Percentiles rank a stretch among this genome's conserved stretches.
Conservation (phyloP, 2,888 invertebrate genomes). For the Pterobdella sp. region DNA sequence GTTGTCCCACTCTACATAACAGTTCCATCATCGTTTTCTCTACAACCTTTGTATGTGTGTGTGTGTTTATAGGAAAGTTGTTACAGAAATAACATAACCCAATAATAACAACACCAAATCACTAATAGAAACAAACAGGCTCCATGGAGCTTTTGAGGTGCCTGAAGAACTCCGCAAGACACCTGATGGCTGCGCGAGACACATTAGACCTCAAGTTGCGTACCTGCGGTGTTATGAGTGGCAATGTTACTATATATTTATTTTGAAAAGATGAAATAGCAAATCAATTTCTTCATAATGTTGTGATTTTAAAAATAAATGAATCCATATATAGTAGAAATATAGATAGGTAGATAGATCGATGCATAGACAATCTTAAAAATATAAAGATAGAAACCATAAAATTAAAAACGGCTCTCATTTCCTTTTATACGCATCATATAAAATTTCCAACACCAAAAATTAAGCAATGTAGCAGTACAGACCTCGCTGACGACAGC, state of each 20-base stretch:
- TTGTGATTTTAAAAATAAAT: too few relatives aligned
- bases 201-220: conserved; percentile 80
- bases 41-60: conserved; percentile 5
- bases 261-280: neutral
- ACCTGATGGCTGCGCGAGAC: conserved; percentile 75
- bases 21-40: conserved; percentile 18
- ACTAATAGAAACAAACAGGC: conserved; percentile 45
- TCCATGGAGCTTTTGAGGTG: conserved; percentile 56
- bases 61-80: neutral
- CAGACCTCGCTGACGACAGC: conserved; percentile 23
- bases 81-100: neutral
- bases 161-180: conserved; percentile 66
- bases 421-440: too few relatives aligned
- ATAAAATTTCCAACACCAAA: too few relatives aligned
- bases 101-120: neutral
- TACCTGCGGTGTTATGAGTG: conserved; percentile 55
- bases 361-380: too few relatives aligned
- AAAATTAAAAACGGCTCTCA: too few relatives aligned
- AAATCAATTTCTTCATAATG: too few relatives aligned
- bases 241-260: neutral
- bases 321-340: too few relatives aligned
- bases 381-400: too few relatives aligned
- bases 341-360: too few relatives aligned
- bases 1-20: neutral
- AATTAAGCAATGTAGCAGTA: neutral